Evolutionary conservation across 2,888 invertebrate species (phyloP), one percentile per base, ranked within the genome.

Genomic region (Perithous albicinctus): DNA sequence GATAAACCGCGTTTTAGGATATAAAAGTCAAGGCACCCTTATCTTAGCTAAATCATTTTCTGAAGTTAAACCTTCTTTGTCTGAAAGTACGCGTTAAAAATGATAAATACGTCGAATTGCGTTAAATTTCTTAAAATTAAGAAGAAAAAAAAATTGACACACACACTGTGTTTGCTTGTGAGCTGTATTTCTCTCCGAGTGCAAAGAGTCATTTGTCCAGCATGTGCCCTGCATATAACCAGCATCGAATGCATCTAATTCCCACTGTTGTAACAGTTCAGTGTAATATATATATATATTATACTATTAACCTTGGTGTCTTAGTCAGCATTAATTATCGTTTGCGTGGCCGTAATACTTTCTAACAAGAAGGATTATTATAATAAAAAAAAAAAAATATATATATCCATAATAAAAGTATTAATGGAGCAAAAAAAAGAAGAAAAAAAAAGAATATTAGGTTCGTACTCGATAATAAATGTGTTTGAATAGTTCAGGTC

Each of bases 161-260:
- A 6, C 20, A 38, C 23, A 54, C 69, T 69, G 69, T 54, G 46
- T 69, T 51, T 15, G 54, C 73, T 78, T 56, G 56, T 56, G 84
- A 86, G 90, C 89, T 89, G 90, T 92, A 90, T 91, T 91, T 91
- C 85, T 87, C 89, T 89, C 88, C 84, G 87, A 89, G 88, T 89
- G 88, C 87, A 87, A 81, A 85, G 85, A 87, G 86, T 90, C 87
- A 90, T 75, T n/a, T 77, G 87, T 85, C 89, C 88, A 90, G 92
- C 91, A 92, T 92, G 92, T 85, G 84, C 70, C 89, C 89, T 89
- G 89, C 89, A 89, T 90, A 87, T 78, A 67, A 86, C 88, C 85
- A 85, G 88, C 87, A 89, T 87, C 88, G 88, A 90, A 90, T 90
- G 91, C 89, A 90, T 88, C 85, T 86, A 79, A 82, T 75, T 72